phyloP scores from a whole-genome alignment of 2,888 invertebrate species.

The Drosophila anomalata region DNA sequence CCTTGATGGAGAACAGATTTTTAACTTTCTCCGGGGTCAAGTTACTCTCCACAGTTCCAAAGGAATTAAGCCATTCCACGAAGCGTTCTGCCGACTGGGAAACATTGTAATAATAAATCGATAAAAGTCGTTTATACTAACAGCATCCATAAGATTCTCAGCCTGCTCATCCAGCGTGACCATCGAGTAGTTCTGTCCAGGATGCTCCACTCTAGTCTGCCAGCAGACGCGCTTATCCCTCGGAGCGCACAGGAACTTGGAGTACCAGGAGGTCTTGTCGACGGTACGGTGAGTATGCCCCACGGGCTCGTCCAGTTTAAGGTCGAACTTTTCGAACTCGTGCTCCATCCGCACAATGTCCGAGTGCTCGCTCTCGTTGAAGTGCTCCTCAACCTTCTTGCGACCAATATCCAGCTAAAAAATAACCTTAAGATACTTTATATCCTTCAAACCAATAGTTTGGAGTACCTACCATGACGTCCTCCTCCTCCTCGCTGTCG shows the following conservation, averaged over 20 bases:
- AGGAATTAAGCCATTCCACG: constrained; percentile 81
- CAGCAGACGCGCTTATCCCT: constrained; percentile 81
- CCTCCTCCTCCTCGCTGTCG: constrained; percentile 48
- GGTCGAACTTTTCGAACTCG: constrained; percentile 70
- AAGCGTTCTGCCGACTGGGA: constrained; percentile 81
- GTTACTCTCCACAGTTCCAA: constrained; percentile 77
- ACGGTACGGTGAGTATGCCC: constrained; percentile 59
- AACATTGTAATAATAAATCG: background rate
- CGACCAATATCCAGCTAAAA: constrained; percentile 28
- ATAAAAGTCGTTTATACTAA: constrained; percentile 43
- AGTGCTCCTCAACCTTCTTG: constrained; percentile 54
- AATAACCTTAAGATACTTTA: background rate
- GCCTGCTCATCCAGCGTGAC: constrained; percentile 82
- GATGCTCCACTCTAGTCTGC: constrained; percentile 79
- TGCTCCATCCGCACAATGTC: constrained; percentile 79
- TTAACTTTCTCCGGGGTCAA: constrained; percentile 82
- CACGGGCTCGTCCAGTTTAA: constrained; percentile 70
- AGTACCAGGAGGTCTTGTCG: constrained; percentile 78
- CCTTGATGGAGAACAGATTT: constrained; percentile 82
- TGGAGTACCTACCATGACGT: constrained; percentile 33
- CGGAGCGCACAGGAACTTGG: constrained; percentile 70
- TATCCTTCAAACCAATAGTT: background rate
- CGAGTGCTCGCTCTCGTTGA: constrained; percentile 80
- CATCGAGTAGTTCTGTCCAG: constrained; percentile 54
- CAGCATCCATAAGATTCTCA: constrained; percentile 83